Percentiles rank a stretch among this genome's conserved stretches.
Conservation (phyloP, 2,888 invertebrate genomes). For the Eurois occulta region DNA sequence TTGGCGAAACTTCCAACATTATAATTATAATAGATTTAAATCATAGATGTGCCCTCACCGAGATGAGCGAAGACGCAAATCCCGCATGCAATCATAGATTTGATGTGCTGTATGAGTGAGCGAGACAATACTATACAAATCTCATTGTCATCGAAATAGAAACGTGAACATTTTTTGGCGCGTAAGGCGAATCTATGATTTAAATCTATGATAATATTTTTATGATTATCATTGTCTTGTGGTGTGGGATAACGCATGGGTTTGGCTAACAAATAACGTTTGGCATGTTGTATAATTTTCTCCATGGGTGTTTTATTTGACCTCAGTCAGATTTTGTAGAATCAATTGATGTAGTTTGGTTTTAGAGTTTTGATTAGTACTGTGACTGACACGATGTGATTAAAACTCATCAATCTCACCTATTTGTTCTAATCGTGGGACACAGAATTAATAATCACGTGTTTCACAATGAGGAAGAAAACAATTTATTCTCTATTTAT, state of each 20-base stretch:
- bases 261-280: slow-evolving; percentile 62
- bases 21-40: slow-evolving; percentile 2
- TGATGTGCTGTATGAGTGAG: background rate
- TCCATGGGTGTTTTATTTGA: slow-evolving; percentile 35
- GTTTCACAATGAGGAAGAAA: slow-evolving; percentile 34
- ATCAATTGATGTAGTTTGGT: slow-evolving; percentile 8
- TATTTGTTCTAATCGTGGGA: slow-evolving; percentile 15
- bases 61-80: background rate
- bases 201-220: background rate
- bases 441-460: slow-evolving; percentile 8
- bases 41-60: background rate
- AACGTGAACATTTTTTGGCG: background rate
- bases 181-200: background rate
- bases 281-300: slow-evolving; percentile 52
- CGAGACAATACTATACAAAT: background rate
- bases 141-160: background rate
- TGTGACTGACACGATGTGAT: slow-evolving; percentile 45
- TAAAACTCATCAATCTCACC: slow-evolving; percentile 31
- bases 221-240: slow-evolving; percentile 37
- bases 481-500: slow-evolving; percentile 1
- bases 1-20: slow-evolving; percentile 40
- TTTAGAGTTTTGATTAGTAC: slow-evolving; percentile 10
- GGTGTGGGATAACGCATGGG: slow-evolving; percentile 62
- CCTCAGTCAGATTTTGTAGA: slow-evolving; percentile 13
- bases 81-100: background rate